Conservation (phyloP, 2,797 vertebrate genomes). For the Tolypeutes matacus region DNA sequence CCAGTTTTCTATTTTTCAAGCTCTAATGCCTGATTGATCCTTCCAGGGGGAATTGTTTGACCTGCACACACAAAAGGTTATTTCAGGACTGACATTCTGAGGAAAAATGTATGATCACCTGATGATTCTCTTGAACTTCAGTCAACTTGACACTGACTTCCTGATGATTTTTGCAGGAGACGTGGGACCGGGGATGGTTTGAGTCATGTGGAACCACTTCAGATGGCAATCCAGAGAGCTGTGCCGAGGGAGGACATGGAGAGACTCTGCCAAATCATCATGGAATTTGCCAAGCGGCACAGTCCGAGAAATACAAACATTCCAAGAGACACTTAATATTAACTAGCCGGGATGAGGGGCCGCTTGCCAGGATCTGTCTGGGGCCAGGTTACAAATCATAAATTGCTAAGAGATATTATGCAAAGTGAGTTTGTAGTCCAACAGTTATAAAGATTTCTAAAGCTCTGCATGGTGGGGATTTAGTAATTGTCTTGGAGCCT, state of each 20-base stretch:
- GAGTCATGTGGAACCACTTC: slow-evolving; percentile 68
- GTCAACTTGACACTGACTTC: slow-evolving; percentile 12
- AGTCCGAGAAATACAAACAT: slow-evolving; percentile 37
- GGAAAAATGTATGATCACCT: slow-evolving; percentile 69
- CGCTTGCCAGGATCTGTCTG: slow-evolving; percentile 8
- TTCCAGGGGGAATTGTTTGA: slow-evolving; percentile 67
- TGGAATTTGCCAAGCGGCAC: slow-evolving; percentile 63
- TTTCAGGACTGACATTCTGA: slow-evolving; percentile 73
- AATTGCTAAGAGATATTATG: slow-evolving; percentile 50
- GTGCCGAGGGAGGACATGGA: not conserved
- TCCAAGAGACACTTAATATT: slow-evolving; percentile 64
- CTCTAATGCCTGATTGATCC: slow-evolving; percentile 5
- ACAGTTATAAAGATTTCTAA: not conserved
- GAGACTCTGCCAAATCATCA: slow-evolving; percentile 40
- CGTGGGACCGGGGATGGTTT: slow-evolving; percentile 54
- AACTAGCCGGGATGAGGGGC: not conserved
- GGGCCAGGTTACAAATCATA: slow-evolving; percentile 57
- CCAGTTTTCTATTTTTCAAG: slow-evolving; percentile 67
- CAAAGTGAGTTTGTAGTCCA: not conserved
- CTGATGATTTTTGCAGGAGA: slow-evolving; percentile 76
- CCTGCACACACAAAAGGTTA: slow-evolving; percentile 59
- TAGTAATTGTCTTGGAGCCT: not conserved
- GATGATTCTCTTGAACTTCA: slow-evolving; percentile 60
- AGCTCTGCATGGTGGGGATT: not conserved
- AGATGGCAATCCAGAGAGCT: slow-evolving; percentile 1